Evolutionary conservation across 1,140 invertebrate genomes (phyloP).

Genomic region (Lutraria rhynchaena): DNA sequence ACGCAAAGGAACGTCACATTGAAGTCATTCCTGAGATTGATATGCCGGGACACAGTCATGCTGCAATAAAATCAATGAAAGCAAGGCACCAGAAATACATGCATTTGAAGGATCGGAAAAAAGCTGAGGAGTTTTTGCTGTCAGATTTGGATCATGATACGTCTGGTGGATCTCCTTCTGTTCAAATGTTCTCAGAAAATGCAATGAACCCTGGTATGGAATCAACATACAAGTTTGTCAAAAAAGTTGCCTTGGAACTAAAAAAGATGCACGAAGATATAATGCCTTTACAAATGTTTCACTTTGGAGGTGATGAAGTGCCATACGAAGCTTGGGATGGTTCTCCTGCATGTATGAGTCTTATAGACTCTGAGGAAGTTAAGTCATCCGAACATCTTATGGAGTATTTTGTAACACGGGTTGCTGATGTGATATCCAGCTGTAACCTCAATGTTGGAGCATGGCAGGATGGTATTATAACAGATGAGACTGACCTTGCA

Average conservation of each 20-base stretch:
- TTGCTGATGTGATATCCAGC: slow-evolving; percentile 64
- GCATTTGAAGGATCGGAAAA: slow-evolving; percentile 58
- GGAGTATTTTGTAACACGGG: slow-evolving; percentile 74
- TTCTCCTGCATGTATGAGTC: slow-evolving; percentile 72
- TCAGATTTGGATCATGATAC: slow-evolving; percentile 64
- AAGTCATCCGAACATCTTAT: slow-evolving; percentile 68
- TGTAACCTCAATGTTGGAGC: slow-evolving; percentile 72
- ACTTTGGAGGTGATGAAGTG: slow-evolving; percentile 81
- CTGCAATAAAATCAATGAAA: slow-evolving; percentile 78
- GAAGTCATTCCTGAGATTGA: slow-evolving; percentile 81
- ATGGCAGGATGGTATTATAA: slow-evolving; percentile 77
- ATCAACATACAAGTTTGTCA: slow-evolving; percentile 76
- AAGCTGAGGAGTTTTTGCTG: slow-evolving; percentile 71
- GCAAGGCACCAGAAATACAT: slow-evolving; percentile 65
- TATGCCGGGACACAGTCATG: slow-evolving; percentile 80
- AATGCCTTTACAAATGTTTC: slow-evolving; percentile 73
- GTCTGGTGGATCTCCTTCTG: slow-evolving; percentile 61
- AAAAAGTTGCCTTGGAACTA: slow-evolving; percentile 74
- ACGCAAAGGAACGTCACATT: slow-evolving; percentile 74
- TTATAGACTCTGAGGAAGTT: slow-evolving; percentile 66
- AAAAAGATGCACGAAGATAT: slow-evolving; percentile 73
- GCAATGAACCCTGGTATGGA: slow-evolving; percentile 79
- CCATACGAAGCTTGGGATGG: slow-evolving; percentile 75
- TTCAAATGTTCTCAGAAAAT: slow-evolving; percentile 77
- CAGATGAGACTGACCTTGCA: slow-evolving; percentile 54